Percentiles rank a stretch among this genome's conserved stretches.
Conservation (phyloP, 2,797 vertebrate species). For the Lutjanus argentimaculatus region DNA sequence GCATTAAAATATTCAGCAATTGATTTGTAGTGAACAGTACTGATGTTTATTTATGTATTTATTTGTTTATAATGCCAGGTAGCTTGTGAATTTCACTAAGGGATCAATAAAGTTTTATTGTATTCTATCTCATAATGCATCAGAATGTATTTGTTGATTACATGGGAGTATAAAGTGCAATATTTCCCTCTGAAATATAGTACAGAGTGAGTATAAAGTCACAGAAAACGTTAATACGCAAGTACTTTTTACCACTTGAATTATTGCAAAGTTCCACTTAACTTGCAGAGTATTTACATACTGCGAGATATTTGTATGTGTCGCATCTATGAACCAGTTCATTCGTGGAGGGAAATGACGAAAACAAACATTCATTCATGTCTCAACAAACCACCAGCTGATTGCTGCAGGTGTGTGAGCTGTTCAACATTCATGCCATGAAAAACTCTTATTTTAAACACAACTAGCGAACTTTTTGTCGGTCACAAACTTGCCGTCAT, state of each 20-base stretch:
- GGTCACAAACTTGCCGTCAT: not conserved
- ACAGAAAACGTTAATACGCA: too few species aligned
- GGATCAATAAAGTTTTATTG: too few species aligned
- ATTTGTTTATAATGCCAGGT: too few species aligned
- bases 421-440: not conserved
- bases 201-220: too few species aligned
- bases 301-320: not conserved
- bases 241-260: not conserved
- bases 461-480: constrained; percentile 23
- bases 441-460: constrained; percentile 5
- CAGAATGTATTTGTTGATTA: too few species aligned
- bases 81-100: too few species aligned
- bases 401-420: constrained; percentile 50
- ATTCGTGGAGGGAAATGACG: not conserved
- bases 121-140: too few species aligned
- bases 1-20: too few species aligned
- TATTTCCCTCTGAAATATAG: too few species aligned
- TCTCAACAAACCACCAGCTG: not conserved
- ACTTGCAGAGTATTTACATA: not conserved
- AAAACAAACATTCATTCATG: not conserved
- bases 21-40: too few species aligned
- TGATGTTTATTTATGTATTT: too few species aligned
- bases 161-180: too few species aligned
- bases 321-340: not conserved
- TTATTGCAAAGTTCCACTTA: not conserved